phyloP scores from a whole-genome alignment of 37 sponge, comb jelly and placozoan species.

The Halisarca cf. caerulea region DNA sequence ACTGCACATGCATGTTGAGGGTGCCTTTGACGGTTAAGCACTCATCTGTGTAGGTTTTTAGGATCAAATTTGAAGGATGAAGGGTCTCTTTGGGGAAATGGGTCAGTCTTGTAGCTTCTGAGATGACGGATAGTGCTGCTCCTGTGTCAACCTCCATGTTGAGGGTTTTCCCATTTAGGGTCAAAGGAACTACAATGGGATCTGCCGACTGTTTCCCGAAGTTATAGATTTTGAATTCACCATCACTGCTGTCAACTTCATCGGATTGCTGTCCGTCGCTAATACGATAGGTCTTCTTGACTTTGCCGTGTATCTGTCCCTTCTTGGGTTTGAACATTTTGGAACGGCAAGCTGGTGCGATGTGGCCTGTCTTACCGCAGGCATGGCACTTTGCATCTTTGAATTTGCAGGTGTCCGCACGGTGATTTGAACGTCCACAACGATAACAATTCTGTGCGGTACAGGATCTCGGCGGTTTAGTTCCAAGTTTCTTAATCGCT shows the following conservation, averaged over 20 bases:
- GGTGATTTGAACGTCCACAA: constrained; percentile 46
- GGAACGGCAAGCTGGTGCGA: constrained; percentile 23
- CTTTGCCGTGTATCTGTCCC: background rate
- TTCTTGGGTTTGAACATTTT: background rate
- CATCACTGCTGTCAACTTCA: background rate
- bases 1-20: too few relatives aligned
- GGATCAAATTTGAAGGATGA: background rate
- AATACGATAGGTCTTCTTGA: background rate
- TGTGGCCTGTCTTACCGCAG: constrained; percentile 41
- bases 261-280: background rate
- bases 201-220: too few relatives aligned
- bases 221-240: constrained; percentile 4
- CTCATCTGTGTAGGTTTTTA: constrained; percentile 19
- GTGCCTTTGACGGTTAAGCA: too few relatives aligned
- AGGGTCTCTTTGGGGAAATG: background rate
- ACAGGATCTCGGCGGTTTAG: background rate
- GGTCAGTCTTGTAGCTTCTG: background rate
- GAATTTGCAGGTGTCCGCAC: constrained; percentile 20
- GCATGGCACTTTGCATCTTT: constrained; percentile 16
- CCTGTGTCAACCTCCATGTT: too few relatives aligned
- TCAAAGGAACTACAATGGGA: too few relatives aligned
- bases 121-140: too few relatives aligned
- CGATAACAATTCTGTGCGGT: constrained; percentile 30
- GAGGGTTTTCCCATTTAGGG: too few relatives aligned
- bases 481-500: background rate